Conservation (phyloP, 2,797 vertebrate species). For the Pelobates cultripes region DNA sequence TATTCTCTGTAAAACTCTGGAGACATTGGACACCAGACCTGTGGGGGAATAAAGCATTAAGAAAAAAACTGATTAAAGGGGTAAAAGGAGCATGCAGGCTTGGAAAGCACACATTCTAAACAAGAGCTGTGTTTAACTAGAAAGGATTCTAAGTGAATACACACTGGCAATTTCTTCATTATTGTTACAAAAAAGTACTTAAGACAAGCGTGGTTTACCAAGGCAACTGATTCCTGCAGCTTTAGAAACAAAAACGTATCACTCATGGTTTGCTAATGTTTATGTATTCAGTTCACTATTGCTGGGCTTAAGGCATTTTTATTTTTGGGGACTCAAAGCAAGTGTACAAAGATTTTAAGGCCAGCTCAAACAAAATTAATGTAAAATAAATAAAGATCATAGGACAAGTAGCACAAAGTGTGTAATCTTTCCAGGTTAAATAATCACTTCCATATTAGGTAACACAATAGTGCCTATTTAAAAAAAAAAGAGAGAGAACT, state of each 20-base stretch:
- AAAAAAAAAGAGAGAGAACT: too few relatives aligned
- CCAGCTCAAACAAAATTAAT: too few relatives aligned
- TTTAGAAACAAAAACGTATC: constrained; percentile 14
- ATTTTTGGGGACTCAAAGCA: too few relatives aligned
- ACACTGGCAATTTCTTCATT: constrained; percentile 11
- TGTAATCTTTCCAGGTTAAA: too few relatives aligned
- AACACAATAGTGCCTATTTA: too few relatives aligned
- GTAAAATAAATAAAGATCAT: too few relatives aligned
- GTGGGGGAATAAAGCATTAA: constrained; percentile 13
- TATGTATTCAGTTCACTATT: neutral
- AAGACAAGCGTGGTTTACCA: constrained; percentile 7
- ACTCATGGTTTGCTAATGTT: neutral
- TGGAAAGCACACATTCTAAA: neutral
- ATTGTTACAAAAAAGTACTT: constrained; percentile 2
- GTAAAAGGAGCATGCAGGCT: neutral
- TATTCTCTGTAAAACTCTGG: constrained; percentile 98
- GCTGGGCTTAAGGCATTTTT: neutral
- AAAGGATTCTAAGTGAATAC: constrained; percentile 18
- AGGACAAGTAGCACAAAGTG: too few relatives aligned
- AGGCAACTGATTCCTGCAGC: constrained; percentile 13
- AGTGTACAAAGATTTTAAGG: too few relatives aligned
- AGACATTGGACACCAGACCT: constrained; percentile 99
- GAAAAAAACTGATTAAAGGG: neutral
- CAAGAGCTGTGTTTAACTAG: neutral
- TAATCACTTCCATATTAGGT: too few relatives aligned